Conservation (phyloP, 2,797 vertebrate genomes). For the Bradypodion ventrale region DNA sequence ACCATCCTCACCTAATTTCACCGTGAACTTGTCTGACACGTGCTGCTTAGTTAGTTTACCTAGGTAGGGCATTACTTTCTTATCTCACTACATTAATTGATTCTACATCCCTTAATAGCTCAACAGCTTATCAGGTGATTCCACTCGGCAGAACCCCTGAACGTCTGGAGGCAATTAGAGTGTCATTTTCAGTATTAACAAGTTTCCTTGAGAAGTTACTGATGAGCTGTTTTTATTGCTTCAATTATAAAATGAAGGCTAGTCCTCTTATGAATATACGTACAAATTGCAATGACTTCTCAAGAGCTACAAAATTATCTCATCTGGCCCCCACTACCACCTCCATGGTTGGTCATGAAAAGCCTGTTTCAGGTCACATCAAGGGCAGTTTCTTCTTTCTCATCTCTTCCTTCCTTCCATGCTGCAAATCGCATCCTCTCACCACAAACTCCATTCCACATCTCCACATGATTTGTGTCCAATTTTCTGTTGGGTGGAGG, state of each 20-base stretch:
- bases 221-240: conserved; percentile 74
- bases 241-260: conserved; percentile 70
- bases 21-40: conserved; percentile 65
- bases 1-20: conserved; percentile 53
- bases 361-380: conserved; percentile 41
- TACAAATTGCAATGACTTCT: conserved; percentile 67
- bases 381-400: conserved; percentile 36
- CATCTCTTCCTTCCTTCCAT: background rate
- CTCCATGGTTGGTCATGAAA: conserved; percentile 57
- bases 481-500: conserved; percentile 64
- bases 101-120: conserved; percentile 77
- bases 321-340: background rate
- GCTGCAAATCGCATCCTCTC: background rate
- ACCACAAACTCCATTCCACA: background rate
- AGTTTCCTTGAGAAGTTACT: conserved; percentile 76
- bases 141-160: conserved; percentile 70
- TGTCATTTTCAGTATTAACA: conserved; percentile 75
- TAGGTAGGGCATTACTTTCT: conserved; percentile 71
- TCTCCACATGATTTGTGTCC: conserved; percentile 35
- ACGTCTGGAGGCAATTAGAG: conserved; percentile 75
- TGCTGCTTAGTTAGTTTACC: conserved; percentile 68
- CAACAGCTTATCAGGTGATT: conserved; percentile 74
- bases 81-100: conserved; percentile 75
- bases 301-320: conserved; percentile 41
- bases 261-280: conserved; percentile 67